phyloP scores from a whole-genome alignment of 2,797 vertebrate genomes.

The Epinephelus malabaricus region DNA sequence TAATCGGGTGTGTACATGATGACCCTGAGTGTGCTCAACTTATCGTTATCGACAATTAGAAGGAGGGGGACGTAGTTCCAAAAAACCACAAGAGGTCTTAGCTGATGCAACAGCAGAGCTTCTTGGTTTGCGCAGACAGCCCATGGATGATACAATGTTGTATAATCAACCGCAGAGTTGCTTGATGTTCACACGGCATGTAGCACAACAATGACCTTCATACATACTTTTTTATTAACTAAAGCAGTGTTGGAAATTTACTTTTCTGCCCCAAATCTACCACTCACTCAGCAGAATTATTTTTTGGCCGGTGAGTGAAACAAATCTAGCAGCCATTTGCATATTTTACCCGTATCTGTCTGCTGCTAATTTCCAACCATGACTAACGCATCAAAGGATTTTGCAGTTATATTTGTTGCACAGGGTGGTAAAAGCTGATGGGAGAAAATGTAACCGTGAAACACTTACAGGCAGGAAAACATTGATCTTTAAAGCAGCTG shows the following conservation, averaged over 20 bases:
- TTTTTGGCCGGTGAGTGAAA: no score
- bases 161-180: slow-evolving; percentile 23
- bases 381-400: background rate
- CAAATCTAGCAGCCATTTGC: no score
- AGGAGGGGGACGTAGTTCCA: slow-evolving; percentile 23
- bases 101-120: slow-evolving; percentile 53
- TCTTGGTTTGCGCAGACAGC: slow-evolving; percentile 38
- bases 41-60: slow-evolving; percentile 20
- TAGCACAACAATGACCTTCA: background rate
- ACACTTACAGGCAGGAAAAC: background rate
- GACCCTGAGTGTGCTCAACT: background rate
- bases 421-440: background rate
- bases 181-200: background rate
- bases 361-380: no score
- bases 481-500: background rate
- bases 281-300: no score
- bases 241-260: background rate
- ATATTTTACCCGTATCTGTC: no score
- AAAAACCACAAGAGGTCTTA: slow-evolving; percentile 23
- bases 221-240: background rate
- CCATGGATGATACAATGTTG: slow-evolving; percentile 19
- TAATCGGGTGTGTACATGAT: background rate
- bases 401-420: slow-evolving; percentile 5
- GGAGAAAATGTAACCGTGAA: slow-evolving; percentile 1
- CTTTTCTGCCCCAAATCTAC: no score